A percentile compares a stretch with the other conserved stretches of the same genome.
Conservation (phyloP, 2,113 vertebrate genomes). For the Diphyllodes magnificus region DNA sequence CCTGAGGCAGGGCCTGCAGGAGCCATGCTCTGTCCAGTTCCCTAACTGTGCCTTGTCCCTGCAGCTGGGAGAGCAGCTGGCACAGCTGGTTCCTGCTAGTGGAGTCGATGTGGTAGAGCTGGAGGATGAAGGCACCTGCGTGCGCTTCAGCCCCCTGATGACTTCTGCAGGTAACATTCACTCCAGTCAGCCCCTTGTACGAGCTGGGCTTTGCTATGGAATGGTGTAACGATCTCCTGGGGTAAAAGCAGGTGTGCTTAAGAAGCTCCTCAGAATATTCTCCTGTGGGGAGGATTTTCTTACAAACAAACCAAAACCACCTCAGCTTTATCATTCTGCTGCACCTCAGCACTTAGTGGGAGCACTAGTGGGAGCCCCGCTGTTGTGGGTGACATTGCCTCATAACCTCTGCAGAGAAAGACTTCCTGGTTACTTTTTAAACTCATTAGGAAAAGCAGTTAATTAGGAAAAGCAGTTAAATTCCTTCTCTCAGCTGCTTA, state of each 20-base stretch:
- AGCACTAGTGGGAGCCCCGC: neutral
- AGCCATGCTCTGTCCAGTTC: fast-evolving
- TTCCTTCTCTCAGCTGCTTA: neutral
- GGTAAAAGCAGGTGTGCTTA: neutral
- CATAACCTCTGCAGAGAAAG: neutral
- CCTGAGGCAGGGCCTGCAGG: neutral
- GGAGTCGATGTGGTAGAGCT: slow-evolving; percentile 89
- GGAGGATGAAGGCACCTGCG: slow-evolving; percentile 85
- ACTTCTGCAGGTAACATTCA: slow-evolving; percentile 82
- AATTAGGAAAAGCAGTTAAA: neutral
- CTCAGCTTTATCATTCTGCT: neutral
- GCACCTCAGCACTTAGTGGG: neutral
- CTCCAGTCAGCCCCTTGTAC: neutral
- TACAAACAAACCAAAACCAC: neutral
- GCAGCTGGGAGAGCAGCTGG: slow-evolving; percentile 87
- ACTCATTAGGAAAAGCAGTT: neutral
- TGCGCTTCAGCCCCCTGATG: slow-evolving; percentile 91
- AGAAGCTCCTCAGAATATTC: neutral
- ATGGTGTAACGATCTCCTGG: neutral
- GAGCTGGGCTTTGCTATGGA: neutral
- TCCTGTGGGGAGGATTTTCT: neutral
- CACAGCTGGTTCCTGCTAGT: slow-evolving; percentile 78
- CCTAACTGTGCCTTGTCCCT: neutral
- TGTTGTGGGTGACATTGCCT: neutral
- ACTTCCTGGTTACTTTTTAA: neutral